Evolutionary conservation across 2,888 invertebrate genomes (phyloP).

Genomic region (Scaptomyza polygonia): DNA sequence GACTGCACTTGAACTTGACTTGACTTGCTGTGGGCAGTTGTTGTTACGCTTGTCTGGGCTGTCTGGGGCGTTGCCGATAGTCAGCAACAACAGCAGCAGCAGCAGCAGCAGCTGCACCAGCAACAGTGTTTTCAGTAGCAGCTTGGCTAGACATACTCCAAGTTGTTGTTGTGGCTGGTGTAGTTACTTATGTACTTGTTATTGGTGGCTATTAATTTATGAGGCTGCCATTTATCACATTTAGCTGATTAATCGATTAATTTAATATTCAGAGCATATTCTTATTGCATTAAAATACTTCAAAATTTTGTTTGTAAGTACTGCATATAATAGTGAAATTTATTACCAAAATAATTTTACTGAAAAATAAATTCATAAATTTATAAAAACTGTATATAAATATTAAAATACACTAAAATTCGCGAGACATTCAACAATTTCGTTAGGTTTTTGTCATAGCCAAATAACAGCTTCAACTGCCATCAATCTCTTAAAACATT

Average conservation of each 20-base stretch:
- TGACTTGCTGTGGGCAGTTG: conserved; percentile 80
- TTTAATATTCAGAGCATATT: conserved; percentile 33
- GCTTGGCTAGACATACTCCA: conserved; percentile 52
- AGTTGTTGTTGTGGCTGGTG: conserved; percentile 46
- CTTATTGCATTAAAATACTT: conserved; percentile 1
- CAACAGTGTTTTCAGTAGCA: conserved; percentile 37
- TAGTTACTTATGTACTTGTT: conserved; percentile 56
- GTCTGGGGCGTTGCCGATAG: conserved; percentile 77
- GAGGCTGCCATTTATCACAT: conserved; percentile 82
- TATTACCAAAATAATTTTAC: background rate
- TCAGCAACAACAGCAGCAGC: conserved; percentile 49
- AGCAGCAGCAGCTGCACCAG: conserved; percentile 15
- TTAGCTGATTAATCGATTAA: conserved; percentile 76
- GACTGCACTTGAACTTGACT: conserved; percentile 78
- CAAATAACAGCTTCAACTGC: conserved; percentile 35
- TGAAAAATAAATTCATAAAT: background rate
- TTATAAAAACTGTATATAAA: background rate
- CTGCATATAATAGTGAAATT: background rate
- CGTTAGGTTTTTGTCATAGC: conserved; percentile 1
- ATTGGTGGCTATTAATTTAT: conserved; percentile 82
- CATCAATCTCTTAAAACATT: conserved; percentile 39
- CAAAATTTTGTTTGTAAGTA: background rate
- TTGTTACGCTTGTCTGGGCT: conserved; percentile 78
- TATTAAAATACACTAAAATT: too few species aligned
- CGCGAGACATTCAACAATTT: conserved; percentile 14